Evolutionary conservation across 2,797 vertebrate species (phyloP).

Genomic region (Rhinoraja longicauda): DNA sequence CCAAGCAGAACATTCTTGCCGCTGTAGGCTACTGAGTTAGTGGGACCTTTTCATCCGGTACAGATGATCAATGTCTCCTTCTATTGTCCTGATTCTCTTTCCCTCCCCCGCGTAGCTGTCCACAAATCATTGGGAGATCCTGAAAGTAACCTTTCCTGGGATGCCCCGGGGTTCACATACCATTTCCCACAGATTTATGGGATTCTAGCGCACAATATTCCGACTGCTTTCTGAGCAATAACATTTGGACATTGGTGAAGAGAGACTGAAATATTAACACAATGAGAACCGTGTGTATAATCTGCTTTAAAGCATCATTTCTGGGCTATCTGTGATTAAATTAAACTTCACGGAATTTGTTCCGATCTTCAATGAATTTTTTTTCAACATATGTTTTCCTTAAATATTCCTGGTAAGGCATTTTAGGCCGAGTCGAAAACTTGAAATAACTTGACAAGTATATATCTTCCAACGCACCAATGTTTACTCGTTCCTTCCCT

Average conservation of each 20-base stretch:
- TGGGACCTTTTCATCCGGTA: background rate
- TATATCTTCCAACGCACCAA: background rate
- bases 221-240: background rate
- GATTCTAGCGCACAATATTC: background rate
- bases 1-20: background rate
- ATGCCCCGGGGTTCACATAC: slow-evolving; percentile 25
- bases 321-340: too few species aligned
- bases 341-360: background rate
- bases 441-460: background rate
- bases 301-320: background rate
- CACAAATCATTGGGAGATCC: background rate
- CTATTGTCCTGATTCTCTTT: background rate
- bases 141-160: background rate
- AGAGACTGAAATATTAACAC: background rate
- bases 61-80: background rate
- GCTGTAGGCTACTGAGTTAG: background rate
- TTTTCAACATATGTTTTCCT: too few species aligned
- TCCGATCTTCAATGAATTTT: background rate
- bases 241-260: background rate
- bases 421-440: background rate
- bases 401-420: background rate
- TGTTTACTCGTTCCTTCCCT: background rate
- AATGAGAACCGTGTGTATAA: background rate
- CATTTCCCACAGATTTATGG: slow-evolving; percentile 7
- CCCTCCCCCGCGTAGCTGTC: background rate